Base-by-base conservation (phyloP, 1,140 invertebrate genomes). In the Bombus sibiricus region DNA sequence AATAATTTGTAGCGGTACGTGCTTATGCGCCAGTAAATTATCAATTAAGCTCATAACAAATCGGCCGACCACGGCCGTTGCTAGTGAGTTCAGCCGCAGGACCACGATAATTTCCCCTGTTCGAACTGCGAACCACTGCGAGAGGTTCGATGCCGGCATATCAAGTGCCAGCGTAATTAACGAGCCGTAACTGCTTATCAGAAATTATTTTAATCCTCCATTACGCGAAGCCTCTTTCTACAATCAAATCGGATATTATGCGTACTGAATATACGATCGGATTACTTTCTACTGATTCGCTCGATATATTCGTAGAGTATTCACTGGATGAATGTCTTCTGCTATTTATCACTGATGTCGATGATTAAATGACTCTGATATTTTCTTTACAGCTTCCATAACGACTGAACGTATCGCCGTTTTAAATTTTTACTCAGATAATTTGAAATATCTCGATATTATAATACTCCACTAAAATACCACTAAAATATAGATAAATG, bases 21-120 rank as follows among this genome's bases (percentile, higher is more conserved):
- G 62, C 39, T 79, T 86, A 47, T 68, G 77, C 64, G 71, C 28
- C 66, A n/a, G 71, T 87, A 87, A 90, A 87, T 90, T 89, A 90
- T 82, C 64, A 85, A 89, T 89, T 86, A 81, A 86, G 66, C 62
- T 84, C 39, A 68, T 88, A 86, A 88, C 78, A 86, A 86, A 89
- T 75, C 34, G 64, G n/a, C 59, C 62, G 64, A n/a, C 76, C 66
- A n/a, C 47, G 66, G 47, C 15, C 18, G 15, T 12, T 37, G 64
- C 47, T 32, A 25, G 4, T 9, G 13, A 53, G 59, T 59, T 41
- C 41, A 34, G 32, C 34, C 59, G 15, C 53, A 37, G 64, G 47
- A 13, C 32, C 25, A 10, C 43, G 77, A 80, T 78, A 75, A 80
- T 88, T 71, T 77, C 34, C 53, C 32, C 25, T 53, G 69, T 66